phyloP scores from a whole-genome alignment of 1,140 invertebrate genomes.

The Cataglyphis hispanica region DNA sequence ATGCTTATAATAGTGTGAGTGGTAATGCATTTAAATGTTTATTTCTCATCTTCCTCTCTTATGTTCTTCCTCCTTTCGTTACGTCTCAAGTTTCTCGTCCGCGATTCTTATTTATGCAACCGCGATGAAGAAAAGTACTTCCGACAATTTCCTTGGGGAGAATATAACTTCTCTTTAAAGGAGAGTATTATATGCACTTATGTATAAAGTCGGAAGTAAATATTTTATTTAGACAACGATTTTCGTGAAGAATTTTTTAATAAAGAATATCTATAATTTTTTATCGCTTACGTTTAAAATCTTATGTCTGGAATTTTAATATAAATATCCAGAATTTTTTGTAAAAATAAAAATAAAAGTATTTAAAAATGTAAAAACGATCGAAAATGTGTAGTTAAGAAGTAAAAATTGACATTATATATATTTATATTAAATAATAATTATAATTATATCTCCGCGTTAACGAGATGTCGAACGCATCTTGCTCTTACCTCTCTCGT shows the following conservation, averaged over 20 bases:
- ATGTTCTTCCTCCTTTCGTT: neutral
- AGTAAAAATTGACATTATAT: neutral
- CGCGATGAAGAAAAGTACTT: neutral
- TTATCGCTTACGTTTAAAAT: neutral
- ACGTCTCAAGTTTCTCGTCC: neutral
- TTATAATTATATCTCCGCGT: neutral
- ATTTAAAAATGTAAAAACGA: too few species aligned
- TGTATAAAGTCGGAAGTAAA: neutral
- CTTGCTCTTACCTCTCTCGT: neutral
- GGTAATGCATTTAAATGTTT: neutral
- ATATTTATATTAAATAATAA: neutral
- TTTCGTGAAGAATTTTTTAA: neutral
- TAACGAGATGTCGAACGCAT: neutral
- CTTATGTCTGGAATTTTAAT: neutral
- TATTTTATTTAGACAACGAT: neutral
- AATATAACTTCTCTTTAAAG: slow-evolving; percentile 6
- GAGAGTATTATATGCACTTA: neutral
- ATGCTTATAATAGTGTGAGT: neutral
- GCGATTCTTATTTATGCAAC: neutral
- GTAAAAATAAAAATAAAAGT: neutral
- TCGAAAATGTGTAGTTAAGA: neutral
- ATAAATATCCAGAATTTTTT: neutral
- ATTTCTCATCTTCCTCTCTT: neutral
- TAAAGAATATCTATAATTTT: neutral
- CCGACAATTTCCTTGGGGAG: neutral